A percentile compares a stretch with the other conserved stretches of the same genome.
Evolutionary conservation across 1,140 invertebrate genomes (phyloP).

Genomic region (Drosophila pandora): DNA sequence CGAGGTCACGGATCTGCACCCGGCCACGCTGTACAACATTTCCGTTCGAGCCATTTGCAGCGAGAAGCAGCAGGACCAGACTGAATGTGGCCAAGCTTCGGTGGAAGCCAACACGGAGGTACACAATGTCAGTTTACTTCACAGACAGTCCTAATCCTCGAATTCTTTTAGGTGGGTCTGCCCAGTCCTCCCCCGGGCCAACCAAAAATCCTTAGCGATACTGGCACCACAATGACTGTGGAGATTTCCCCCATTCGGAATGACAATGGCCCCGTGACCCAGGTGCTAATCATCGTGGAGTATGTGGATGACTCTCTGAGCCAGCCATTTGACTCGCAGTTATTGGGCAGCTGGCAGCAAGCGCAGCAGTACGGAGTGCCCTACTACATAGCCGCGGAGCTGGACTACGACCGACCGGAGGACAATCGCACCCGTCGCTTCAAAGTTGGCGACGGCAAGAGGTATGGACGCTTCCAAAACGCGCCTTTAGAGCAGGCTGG

Average conservation of each 20-base stretch:
- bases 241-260: constrained; percentile 87
- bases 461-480: constrained; percentile 92
- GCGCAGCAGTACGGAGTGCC: constrained; percentile 86
- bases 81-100: constrained; percentile 85
- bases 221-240: constrained; percentile 86
- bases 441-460: constrained; percentile 90
- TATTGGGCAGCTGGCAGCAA: constrained; percentile 86
- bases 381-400: constrained; percentile 92
- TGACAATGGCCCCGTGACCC: constrained; percentile 89
- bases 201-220: constrained; percentile 86
- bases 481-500: constrained; percentile 87
- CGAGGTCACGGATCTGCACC: constrained; percentile 87
- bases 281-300: constrained; percentile 88
- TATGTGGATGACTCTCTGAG: constrained; percentile 86
- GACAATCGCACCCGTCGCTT: constrained; percentile 86
- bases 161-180: constrained; percentile 67
- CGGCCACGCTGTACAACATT: constrained; percentile 89
- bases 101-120: constrained; percentile 87
- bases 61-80: constrained; percentile 33
- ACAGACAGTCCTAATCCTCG: too few species aligned
- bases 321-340: constrained; percentile 85
- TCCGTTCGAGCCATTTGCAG: constrained; percentile 87
- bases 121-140: constrained; percentile 43
- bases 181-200: constrained; percentile 87
- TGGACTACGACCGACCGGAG: constrained; percentile 83